Conservation (phyloP, 2,797 vertebrate species). For the Apogon hyalosoma region DNA sequence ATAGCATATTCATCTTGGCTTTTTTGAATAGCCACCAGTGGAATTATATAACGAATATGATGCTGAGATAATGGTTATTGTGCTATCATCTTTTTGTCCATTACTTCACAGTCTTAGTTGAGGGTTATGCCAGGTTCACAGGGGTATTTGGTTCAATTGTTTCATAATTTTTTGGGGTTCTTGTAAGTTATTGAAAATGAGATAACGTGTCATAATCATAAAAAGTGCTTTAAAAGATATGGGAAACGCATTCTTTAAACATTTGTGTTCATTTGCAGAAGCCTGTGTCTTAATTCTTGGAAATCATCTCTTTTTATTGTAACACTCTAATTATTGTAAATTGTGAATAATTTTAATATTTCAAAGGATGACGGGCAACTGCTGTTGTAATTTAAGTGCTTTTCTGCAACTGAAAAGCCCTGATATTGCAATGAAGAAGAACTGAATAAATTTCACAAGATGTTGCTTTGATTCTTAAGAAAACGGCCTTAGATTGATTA, state of each 20-base stretch:
- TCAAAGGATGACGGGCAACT: conserved; percentile 86
- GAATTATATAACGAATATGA: conserved; percentile 78
- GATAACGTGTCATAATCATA: conserved; percentile 81
- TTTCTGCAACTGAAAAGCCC: conserved; percentile 87
- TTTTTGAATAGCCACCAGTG: conserved; percentile 73
- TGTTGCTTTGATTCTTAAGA: conserved; percentile 87
- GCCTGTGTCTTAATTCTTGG: conserved; percentile 83
- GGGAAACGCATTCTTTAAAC: conserved; percentile 76
- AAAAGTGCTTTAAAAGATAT: conserved; percentile 84
- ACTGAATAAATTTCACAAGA: conserved; percentile 93
- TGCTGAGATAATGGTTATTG: conserved; percentile 86
- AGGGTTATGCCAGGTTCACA: conserved; percentile 81
- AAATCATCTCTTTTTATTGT: conserved; percentile 86
- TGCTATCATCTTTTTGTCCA: conserved; percentile 83
- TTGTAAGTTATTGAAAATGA: conserved; percentile 82
- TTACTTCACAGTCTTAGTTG: conserved; percentile 80
- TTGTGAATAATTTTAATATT: conserved; percentile 94
- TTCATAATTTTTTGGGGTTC: conserved; percentile 62
- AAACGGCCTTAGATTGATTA: conserved; percentile 79
- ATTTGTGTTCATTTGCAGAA: conserved; percentile 90
- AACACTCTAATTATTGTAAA: conserved; percentile 94
- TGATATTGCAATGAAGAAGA: conserved; percentile 88
- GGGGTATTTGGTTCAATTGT: conserved; percentile 71
- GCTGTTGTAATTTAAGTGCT: conserved; percentile 91
- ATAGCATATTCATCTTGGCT: conserved; percentile 81